Conservation (phyloP, 2,797 vertebrate species). For the Thamnophis elegans region DNA sequence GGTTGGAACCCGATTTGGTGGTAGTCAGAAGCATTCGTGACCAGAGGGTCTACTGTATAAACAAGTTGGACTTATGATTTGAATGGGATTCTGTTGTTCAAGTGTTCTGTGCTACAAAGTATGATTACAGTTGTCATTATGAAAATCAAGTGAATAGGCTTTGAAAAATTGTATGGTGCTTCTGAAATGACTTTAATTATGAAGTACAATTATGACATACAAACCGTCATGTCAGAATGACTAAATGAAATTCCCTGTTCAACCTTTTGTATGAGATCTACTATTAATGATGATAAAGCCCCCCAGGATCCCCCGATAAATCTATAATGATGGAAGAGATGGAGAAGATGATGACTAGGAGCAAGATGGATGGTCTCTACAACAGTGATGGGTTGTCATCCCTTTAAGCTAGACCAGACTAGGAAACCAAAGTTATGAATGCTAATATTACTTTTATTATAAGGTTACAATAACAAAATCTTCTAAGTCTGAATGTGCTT, state of each 20-base stretch:
- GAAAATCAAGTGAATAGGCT: background rate
- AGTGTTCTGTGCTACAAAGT: background rate
- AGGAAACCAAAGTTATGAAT: background rate
- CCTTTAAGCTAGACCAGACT: background rate
- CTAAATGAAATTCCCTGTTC: background rate
- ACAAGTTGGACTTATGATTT: background rate
- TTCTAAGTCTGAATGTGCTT: background rate
- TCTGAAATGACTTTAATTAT: background rate
- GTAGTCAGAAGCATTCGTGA: too few species aligned
- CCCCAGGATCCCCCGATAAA: background rate
- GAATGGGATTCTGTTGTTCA: background rate
- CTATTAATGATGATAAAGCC: background rate
- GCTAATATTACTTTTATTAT: background rate
- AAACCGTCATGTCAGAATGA: background rate
- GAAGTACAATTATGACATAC: background rate
- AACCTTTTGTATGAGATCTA: background rate
- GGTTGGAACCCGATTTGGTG: too few species aligned
- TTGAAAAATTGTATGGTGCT: background rate
- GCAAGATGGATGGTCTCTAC: background rate
- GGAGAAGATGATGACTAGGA: background rate
- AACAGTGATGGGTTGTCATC: background rate
- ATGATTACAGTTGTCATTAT: background rate
- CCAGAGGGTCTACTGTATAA: background rate
- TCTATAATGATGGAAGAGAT: background rate
- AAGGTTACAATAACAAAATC: background rate